A percentile compares a stretch with the other conserved stretches of the same genome.
These are phyloP conservation scores for Dexiosoma caninum DNA, from an alignment of 2,888 invertebrate genomes.

Conservation along the genomic window DNA sequence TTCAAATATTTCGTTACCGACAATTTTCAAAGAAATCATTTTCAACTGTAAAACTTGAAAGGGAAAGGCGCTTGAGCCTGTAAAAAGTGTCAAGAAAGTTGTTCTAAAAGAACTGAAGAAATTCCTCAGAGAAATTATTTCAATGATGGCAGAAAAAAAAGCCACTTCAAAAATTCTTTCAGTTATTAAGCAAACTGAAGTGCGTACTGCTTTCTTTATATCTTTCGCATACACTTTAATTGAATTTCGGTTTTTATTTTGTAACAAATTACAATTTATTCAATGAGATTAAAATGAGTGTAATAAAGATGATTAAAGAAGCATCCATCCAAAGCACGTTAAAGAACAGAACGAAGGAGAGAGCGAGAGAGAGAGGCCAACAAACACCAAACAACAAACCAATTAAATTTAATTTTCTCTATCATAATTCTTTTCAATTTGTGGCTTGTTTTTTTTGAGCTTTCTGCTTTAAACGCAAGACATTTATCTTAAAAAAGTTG, in stretches of 20 bases:
- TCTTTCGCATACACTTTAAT: not conserved
- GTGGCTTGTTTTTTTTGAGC: conserved; percentile 4
- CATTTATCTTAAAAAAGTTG: conserved; percentile 55
- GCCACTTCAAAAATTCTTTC: conserved; percentile 9
- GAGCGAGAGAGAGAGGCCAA: no score
- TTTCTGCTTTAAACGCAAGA: conserved; percentile 26
- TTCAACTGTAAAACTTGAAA: not conserved
- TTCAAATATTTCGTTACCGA: conserved; percentile 16
- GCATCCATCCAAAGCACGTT: not conserved
- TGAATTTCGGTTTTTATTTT: not conserved
- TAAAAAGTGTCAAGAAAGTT: conserved; percentile 52
- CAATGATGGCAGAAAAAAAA: conserved; percentile 7
- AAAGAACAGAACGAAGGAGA: not conserved
- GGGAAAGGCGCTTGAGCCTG: conserved; percentile 2
- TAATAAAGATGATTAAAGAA: conserved; percentile 16
- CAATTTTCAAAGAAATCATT: conserved; percentile 20
- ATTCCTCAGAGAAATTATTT: conserved; percentile 32
- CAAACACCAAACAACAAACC: conserved; percentile 11
- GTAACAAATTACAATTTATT: conserved; percentile 30
- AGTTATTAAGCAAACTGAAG: conserved; percentile 19
- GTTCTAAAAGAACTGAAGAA: conserved; percentile 17
- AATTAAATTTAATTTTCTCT: conserved; percentile 61
- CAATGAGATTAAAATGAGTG: conserved; percentile 16
- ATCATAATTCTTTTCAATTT: conserved; percentile 59
- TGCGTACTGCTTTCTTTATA: no score